Conservation (phyloP, 2,797 vertebrate species). For the Acrocephalus scirpaceus region DNA sequence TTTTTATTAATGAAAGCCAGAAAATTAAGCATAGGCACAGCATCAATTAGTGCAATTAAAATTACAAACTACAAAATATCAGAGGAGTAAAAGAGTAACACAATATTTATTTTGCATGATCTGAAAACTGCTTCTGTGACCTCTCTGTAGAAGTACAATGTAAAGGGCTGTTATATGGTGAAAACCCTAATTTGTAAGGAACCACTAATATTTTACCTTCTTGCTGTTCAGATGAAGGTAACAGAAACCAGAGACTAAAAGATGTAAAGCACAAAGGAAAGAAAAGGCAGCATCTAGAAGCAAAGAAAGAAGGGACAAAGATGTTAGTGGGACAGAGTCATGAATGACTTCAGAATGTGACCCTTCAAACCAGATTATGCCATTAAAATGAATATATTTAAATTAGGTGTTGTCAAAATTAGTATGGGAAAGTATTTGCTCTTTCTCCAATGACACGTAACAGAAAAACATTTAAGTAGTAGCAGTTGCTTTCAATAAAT, state of each 20-base stretch:
- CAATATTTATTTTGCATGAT: neutral
- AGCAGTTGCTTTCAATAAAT: neutral
- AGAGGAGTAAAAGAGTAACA: neutral
- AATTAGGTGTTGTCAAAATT: neutral
- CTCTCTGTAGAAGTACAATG: neutral
- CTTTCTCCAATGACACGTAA: neutral
- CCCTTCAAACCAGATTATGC: neutral
- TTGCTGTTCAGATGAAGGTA: slow-evolving; percentile 64
- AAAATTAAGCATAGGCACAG: neutral
- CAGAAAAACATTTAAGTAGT: neutral
- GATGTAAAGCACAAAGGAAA: slow-evolving; percentile 72
- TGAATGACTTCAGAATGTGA: neutral
- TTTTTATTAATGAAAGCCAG: neutral
- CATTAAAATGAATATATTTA: neutral
- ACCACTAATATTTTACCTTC: slow-evolving; percentile 71
- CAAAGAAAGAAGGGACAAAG: slow-evolving; percentile 63
- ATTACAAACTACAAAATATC: neutral
- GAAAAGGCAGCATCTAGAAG: slow-evolving; percentile 75
- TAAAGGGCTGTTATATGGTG: neutral
- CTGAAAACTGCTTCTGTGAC: neutral
- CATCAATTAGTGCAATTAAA: neutral
- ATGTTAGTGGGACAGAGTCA: slow-evolving; percentile 55
- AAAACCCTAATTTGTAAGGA: neutral
- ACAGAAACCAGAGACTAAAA: slow-evolving; percentile 75
- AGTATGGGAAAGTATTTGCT: neutral